These are phyloP conservation scores for Pristionchus arcanus DNA, from an alignment of 2,888 invertebrate species.

Conservation along the genomic window DNA sequence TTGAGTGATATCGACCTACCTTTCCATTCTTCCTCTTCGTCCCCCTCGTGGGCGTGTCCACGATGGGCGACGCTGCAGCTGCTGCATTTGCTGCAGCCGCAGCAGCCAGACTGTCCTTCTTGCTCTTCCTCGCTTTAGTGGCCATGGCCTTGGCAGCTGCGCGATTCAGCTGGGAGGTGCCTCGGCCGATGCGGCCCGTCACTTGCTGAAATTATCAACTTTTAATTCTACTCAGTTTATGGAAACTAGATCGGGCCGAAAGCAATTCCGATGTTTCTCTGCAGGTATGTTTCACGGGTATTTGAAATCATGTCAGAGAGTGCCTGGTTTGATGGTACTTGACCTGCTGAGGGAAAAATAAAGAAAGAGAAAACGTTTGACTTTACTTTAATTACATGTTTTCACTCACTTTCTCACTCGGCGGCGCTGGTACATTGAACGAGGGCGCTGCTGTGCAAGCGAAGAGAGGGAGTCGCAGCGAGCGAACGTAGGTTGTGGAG, in stretches of 20 bases:
- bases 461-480: conserved; percentile 47
- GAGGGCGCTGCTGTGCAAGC: conserved; percentile 12
- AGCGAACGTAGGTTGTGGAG: conserved; percentile 9
- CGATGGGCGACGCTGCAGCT: neutral
- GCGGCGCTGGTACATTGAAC: conserved; percentile 33
- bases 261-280: too few species aligned
- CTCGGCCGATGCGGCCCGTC: neutral
- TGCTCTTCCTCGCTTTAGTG: conserved; percentile 17
- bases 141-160: conserved; percentile 50
- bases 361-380: too few species aligned
- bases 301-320: neutral
- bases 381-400: too few species aligned
- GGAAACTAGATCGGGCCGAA: too few species aligned
- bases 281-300: neutral
- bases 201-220: conserved; percentile 9
- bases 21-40: conserved; percentile 47
- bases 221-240: neutral
- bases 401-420: neutral
- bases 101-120: conserved; percentile 29
- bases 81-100: conserved; percentile 13
- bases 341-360: too few species aligned
- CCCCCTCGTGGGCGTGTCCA: neutral
- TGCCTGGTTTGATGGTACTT: neutral
- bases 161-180: conserved; percentile 20
- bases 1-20: too few species aligned